Conservation (phyloP, 2,113 vertebrate genomes). For the Daphoenositta chrysoptera region DNA sequence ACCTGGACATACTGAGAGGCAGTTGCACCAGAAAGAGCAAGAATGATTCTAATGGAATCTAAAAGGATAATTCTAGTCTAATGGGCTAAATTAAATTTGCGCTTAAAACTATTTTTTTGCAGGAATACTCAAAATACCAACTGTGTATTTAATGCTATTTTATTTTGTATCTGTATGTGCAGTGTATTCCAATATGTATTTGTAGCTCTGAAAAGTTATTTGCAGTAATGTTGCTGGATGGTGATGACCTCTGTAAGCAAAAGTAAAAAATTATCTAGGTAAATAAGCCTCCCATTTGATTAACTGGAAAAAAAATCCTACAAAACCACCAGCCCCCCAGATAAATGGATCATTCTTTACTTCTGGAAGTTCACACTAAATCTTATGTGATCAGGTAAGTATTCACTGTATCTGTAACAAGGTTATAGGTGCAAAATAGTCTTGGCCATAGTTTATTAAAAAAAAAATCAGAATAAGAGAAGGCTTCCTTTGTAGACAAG, state of each 20-base stretch:
- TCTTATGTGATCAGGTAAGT: background rate
- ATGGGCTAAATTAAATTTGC: background rate
- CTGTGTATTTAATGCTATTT: background rate
- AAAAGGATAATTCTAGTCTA: background rate
- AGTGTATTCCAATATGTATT: background rate
- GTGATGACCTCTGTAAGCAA: background rate
- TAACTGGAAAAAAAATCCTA: rapidly evolving
- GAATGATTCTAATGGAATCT: background rate
- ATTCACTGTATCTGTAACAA: background rate
- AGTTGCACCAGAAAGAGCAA: background rate
- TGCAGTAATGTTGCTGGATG: background rate
- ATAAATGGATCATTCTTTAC: background rate
- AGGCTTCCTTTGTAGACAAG: background rate
- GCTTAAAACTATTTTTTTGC: background rate
- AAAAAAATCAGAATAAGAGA: background rate
- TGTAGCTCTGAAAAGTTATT: background rate
- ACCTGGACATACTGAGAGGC: background rate
- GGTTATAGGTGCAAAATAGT: background rate
- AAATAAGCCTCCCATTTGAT: background rate
- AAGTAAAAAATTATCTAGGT: background rate
- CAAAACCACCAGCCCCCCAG: background rate
- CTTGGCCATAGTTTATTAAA: background rate
- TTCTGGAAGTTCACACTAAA: background rate
- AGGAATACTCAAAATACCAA: background rate
- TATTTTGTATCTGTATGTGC: background rate